These are phyloP conservation scores for Chrysemys picta DNA, from an alignment of 2,113 vertebrate species.

Conservation along the genomic window DNA sequence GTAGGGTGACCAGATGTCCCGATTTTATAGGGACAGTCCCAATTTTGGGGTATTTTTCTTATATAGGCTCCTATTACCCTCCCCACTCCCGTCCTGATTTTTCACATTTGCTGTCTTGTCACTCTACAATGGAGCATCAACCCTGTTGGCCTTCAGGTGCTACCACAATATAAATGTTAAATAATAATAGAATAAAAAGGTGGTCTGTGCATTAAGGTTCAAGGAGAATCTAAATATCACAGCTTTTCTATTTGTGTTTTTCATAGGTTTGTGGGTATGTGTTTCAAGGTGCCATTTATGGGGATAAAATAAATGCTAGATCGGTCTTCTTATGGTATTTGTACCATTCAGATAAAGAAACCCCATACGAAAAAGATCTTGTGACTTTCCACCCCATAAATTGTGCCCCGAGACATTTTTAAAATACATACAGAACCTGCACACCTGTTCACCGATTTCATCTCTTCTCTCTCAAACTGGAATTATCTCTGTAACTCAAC, in stretches of 20 bases:
- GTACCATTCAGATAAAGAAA: background rate
- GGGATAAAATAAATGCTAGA: background rate
- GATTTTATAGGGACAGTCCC: no score
- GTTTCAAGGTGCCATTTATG: accelerated
- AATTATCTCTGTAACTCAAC: background rate
- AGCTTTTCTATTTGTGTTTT: background rate
- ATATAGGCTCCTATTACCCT: no score
- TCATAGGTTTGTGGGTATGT: background rate
- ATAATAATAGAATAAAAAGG: no score
- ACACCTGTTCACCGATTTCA: background rate
- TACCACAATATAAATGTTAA: background rate
- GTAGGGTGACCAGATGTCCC: background rate
- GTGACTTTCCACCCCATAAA: background rate
- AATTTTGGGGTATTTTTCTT: no score
- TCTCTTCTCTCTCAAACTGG: background rate
- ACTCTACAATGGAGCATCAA: background rate
- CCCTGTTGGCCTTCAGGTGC: accelerated
- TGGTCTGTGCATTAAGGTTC: background rate
- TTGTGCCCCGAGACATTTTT: background rate
- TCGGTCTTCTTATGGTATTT: background rate
- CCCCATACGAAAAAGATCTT: background rate
- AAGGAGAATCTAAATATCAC: background rate
- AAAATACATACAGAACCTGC: background rate
- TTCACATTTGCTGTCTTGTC: no score
- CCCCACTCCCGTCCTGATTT: no score